Conservation (phyloP, 2,113 vertebrate species). For the Ptychochromis oligacanthus region DNA sequence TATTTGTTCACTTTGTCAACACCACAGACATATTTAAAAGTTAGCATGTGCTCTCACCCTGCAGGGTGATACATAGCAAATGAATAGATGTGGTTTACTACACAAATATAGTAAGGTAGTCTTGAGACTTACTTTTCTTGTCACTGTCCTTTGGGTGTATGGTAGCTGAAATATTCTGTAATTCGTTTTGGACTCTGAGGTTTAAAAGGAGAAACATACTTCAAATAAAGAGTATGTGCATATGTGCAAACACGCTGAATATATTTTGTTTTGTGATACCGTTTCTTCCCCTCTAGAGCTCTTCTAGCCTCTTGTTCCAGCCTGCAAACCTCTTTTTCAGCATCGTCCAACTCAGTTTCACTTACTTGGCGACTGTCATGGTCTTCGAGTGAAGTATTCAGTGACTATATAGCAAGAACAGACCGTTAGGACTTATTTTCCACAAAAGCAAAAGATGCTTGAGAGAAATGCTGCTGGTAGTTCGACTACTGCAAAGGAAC, state of each 20-base stretch:
- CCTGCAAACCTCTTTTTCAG: slow-evolving; percentile 48
- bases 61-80: not conserved
- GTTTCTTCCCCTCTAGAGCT: slow-evolving; percentile 69
- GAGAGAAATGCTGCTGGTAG: not conserved
- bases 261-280: slow-evolving; percentile 41
- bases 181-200: slow-evolving; percentile 67
- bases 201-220: slow-evolving; percentile 23
- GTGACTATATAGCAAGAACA: slow-evolving; percentile 45
- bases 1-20: slow-evolving; percentile 35
- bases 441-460: not conserved
- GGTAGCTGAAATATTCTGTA: slow-evolving; percentile 47
- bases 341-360: slow-evolving; percentile 44
- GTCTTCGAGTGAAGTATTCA: not conserved
- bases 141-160: slow-evolving; percentile 17
- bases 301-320: slow-evolving; percentile 50
- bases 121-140: slow-evolving; percentile 32
- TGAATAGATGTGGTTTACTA: slow-evolving; percentile 17
- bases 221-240: not conserved
- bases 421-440: not conserved
- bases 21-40: not conserved
- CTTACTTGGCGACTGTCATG: slow-evolving; percentile 16
- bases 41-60: slow-evolving; percentile 28
- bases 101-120: slow-evolving; percentile 10
- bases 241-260: not conserved
- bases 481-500: not conserved